Conservation (phyloP, 2,113 vertebrate genomes). For the Corynorhinus townsendii region DNA sequence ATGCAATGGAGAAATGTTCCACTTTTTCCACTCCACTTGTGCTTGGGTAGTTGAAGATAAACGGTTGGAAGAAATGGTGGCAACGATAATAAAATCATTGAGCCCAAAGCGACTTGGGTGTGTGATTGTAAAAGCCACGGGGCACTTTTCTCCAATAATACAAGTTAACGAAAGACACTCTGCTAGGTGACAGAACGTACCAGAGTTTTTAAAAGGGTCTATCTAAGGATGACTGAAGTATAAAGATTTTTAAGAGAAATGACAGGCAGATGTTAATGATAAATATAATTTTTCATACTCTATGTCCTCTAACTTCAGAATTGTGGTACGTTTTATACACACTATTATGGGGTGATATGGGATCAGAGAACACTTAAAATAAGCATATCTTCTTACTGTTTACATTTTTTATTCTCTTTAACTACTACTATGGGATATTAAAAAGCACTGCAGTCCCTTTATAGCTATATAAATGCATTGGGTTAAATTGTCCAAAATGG, state of each 20-base stretch:
- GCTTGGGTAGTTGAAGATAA: slow-evolving; percentile 67
- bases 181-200: background rate
- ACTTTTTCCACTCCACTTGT: slow-evolving; percentile 19
- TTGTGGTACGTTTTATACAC: slow-evolving; percentile 64
- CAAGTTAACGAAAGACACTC: slow-evolving; percentile 37
- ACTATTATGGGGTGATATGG: slow-evolving; percentile 44
- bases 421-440: slow-evolving; percentile 67
- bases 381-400: slow-evolving; percentile 59
- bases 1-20: slow-evolving; percentile 44
- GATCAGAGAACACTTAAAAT: slow-evolving; percentile 48
- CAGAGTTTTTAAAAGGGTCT: background rate
- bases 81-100: slow-evolving; percentile 66
- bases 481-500: slow-evolving; percentile 73
- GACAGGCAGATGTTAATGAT: slow-evolving; percentile 49
- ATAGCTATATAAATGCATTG: slow-evolving; percentile 65
- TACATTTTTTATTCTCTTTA: slow-evolving; percentile 76
- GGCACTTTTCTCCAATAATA: background rate
- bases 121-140: background rate
- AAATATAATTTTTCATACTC: slow-evolving; percentile 58
- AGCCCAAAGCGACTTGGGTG: slow-evolving; percentile 43
- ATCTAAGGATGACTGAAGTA: background rate
- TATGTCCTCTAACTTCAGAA: slow-evolving; percentile 62
- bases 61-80: slow-evolving; percentile 57
- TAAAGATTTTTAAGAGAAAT: slow-evolving; percentile 61
- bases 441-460: slow-evolving; percentile 60